Evolutionary conservation across 2,888 invertebrate genomes (phyloP), one percentile per base, ranked within the genome.

Genomic region (Drosophila cyrtoloma): DNA sequence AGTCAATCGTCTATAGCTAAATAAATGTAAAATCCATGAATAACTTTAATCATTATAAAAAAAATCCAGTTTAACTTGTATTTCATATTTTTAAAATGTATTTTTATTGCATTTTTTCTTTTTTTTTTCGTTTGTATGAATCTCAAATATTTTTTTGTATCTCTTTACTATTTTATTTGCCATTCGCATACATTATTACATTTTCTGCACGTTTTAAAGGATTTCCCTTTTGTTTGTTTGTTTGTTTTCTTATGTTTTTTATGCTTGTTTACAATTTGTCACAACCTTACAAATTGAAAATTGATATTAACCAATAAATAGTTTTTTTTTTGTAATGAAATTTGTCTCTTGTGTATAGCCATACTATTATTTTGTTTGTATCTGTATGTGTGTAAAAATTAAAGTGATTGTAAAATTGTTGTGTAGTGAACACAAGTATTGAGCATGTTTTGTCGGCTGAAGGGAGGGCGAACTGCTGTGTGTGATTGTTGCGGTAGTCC

Each of bases 231-330:
- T 77, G 22, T 77, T 85, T 84, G 56, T 60, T 77, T 69, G 53
- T 68, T 67, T 77, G 71, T 58, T 68, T 71, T 61, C 60, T 86
- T 80, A 84, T 75, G 66, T 86, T 79, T 86, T 89, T 85, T 90
- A 84, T 90, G 90, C 91, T 90, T 92, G 92, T 92, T 93, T 93
- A 93, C 93, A 93, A 92, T 93, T 93, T 88, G 87, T 88, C 93
- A 93, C 93, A 93, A 93, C 93, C 93, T 93, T 93, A 93, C 93
- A 93, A 93, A 93, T 93, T 93, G 93, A 93, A 93, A 93, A 91
- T 92, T 89, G 90, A 92, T 91, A 88, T 79, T 79, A 91, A 90
- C 83, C 84, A 92, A 86, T 88, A 86, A 68, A 79, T 77, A 80
- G 64, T 73, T 85, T 84, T 4, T 47, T 44, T 26, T 62, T 71